A percentile compares a stretch with the other conserved stretches of the same genome.
Evolutionary conservation across 2,888 invertebrate genomes (phyloP).

Genomic region (Gastrophysa polygoni): DNA sequence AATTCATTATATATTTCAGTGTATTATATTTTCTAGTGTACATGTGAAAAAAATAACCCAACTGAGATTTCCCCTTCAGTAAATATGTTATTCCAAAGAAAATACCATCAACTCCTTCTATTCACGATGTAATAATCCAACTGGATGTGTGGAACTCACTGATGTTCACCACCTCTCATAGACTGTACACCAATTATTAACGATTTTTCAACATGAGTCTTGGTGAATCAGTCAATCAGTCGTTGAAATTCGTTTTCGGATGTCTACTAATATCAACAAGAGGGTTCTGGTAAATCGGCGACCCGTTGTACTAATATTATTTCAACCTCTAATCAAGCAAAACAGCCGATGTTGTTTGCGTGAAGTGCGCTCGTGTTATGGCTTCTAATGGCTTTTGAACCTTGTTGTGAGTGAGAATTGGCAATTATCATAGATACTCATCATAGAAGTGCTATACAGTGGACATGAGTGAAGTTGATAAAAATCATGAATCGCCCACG

Average conservation of each 20-base stretch:
- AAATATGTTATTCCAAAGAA: too few species aligned
- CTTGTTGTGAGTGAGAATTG: conserved; percentile 22
- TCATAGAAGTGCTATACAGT: not conserved
- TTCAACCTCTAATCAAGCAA: conserved; percentile 30
- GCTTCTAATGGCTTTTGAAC: conserved; percentile 13
- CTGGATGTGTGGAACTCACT: too few species aligned
- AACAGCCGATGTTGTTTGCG: conserved; percentile 27
- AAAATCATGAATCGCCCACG: too few species aligned
- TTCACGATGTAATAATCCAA: too few species aligned
- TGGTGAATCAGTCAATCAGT: not conserved
- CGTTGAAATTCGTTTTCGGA: not conserved
- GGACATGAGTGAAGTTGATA: not conserved
- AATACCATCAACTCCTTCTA: too few species aligned
- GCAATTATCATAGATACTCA: conserved; percentile 21
- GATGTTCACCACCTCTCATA: too few species aligned
- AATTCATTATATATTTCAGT: too few species aligned
- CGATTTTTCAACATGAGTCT: too few species aligned
- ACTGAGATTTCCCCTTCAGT: too few species aligned
- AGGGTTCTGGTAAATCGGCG: conserved; percentile 9
- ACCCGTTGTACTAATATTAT: conserved; percentile 29
- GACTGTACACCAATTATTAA: too few species aligned
- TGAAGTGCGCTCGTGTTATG: conserved; percentile 21
- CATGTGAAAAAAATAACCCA: too few species aligned
- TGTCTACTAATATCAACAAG: conserved; percentile 3
- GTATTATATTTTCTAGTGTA: too few species aligned